phyloP scores from a whole-genome alignment of 2,888 invertebrate species.

The Nephrotoma flavescens region DNA sequence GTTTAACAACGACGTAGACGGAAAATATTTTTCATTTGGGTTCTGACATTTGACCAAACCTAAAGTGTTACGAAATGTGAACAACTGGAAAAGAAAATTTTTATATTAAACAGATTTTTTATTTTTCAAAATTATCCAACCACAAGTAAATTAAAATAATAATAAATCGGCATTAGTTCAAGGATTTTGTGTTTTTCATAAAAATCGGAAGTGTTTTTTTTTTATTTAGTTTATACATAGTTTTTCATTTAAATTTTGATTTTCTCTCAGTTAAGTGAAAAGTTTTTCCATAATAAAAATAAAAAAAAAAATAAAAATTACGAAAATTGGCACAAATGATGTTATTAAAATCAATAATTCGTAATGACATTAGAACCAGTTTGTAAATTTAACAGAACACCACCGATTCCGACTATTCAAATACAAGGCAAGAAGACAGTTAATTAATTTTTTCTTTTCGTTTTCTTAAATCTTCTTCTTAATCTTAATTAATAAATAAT shows the following conservation, averaged over 20 bases:
- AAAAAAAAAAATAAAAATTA: neutral
- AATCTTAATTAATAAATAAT: neutral
- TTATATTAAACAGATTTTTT: neutral
- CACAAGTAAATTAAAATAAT: neutral
- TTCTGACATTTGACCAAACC: neutral
- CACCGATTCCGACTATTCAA: neutral
- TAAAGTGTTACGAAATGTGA: neutral
- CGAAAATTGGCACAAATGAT: neutral
- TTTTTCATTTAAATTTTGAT: neutral
- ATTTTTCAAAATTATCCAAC: neutral
- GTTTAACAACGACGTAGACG: neutral
- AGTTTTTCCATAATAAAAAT: neutral
- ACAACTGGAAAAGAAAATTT: neutral
- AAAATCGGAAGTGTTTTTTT: neutral
- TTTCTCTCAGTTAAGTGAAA: neutral
- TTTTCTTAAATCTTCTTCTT: neutral
- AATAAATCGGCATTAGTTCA: neutral
- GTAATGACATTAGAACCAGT: slow-evolving; percentile 3
- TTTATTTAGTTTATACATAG: neutral
- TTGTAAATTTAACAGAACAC: neutral
- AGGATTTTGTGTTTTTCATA: neutral
- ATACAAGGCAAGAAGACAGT: slow-evolving; percentile 1
- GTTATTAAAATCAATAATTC: slow-evolving; percentile 2
- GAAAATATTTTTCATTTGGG: neutral
- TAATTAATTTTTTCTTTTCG: neutral